phyloP scores from a whole-genome alignment of 1,140 invertebrate genomes.

The Pteromalus puparum region DNA sequence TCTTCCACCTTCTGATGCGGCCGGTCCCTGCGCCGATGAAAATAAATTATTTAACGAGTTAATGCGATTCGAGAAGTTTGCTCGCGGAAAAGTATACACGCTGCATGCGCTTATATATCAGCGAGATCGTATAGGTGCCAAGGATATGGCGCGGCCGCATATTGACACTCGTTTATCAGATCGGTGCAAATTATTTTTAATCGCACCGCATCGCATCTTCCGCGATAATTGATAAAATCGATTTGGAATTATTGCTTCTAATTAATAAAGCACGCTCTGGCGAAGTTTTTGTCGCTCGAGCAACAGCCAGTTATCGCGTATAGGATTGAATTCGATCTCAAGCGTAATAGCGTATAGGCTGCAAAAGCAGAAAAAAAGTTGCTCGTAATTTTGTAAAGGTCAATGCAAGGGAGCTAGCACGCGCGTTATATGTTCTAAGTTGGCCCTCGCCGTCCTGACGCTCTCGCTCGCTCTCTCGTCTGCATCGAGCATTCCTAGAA shows the following conservation, averaged over 20 bases:
- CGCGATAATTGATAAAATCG: constrained; percentile 25
- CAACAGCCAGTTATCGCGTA: too few relatives aligned
- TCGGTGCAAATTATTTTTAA: background rate
- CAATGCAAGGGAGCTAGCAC: background rate
- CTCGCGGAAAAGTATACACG: background rate
- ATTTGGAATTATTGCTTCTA: background rate
- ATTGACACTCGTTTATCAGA: background rate
- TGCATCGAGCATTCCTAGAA: constrained; percentile 78
- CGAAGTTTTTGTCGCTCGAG: too few relatives aligned
- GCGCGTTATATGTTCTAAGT: constrained; percentile 53
- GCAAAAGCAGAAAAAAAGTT: background rate
- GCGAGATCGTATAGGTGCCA: background rate
- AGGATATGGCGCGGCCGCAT: background rate
- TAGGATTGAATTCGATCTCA: background rate
- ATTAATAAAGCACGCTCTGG: too few relatives aligned
- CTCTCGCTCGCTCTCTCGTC: constrained; percentile 63
- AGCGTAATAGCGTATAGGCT: background rate
- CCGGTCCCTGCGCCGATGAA: background rate
- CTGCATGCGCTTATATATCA: background rate
- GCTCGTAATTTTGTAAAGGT: background rate
- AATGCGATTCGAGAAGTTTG: background rate
- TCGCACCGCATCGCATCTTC: background rate
- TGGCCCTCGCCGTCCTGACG: constrained; percentile 38
- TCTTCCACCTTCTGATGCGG: background rate
- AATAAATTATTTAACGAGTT: constrained; percentile 30